Evolutionary conservation across 1,140 invertebrate genomes (phyloP).

Genomic region (Megalopta genalis): DNA sequence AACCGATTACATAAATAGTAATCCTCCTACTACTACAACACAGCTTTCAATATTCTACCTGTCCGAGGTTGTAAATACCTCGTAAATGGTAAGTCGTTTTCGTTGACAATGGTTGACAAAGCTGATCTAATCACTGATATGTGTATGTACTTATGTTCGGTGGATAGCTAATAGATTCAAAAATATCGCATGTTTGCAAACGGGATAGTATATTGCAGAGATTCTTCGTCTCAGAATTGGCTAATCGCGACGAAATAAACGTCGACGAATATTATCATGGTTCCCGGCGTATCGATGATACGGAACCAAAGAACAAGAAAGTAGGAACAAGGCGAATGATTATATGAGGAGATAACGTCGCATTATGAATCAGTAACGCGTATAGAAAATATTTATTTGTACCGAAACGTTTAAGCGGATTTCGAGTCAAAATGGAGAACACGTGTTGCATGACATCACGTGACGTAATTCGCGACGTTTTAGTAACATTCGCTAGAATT

Average conservation of each 20-base stretch:
- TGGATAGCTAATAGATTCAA: slow-evolving; percentile 15
- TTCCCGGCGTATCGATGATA: neutral
- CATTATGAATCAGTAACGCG: neutral
- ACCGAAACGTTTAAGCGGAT: slow-evolving; percentile 19
- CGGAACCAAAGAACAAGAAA: too few relatives aligned
- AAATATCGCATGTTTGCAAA: slow-evolving; percentile 23
- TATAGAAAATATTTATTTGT: slow-evolving; percentile 3
- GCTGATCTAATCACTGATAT: neutral
- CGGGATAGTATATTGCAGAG: slow-evolving; percentile 35
- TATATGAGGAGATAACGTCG: neutral
- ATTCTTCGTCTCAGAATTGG: slow-evolving; percentile 19
- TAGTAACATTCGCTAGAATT: slow-evolving; percentile 59
- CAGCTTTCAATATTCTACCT: neutral
- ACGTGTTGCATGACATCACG: slow-evolving; percentile 66
- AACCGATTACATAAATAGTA: slow-evolving; percentile 13
- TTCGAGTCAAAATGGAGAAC: slow-evolving; percentile 58
- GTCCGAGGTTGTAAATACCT: neutral
- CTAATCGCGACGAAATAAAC: slow-evolving; percentile 1
- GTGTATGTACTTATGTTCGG: neutral
- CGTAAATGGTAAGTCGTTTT: neutral
- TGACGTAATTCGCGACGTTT: slow-evolving; percentile 64
- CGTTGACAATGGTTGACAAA: neutral
- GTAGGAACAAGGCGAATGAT: neutral
- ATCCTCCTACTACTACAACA: too few relatives aligned
- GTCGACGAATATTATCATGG: neutral